Conservation (phyloP, 2,888 invertebrate species). For the Machimus rusticus region DNA sequence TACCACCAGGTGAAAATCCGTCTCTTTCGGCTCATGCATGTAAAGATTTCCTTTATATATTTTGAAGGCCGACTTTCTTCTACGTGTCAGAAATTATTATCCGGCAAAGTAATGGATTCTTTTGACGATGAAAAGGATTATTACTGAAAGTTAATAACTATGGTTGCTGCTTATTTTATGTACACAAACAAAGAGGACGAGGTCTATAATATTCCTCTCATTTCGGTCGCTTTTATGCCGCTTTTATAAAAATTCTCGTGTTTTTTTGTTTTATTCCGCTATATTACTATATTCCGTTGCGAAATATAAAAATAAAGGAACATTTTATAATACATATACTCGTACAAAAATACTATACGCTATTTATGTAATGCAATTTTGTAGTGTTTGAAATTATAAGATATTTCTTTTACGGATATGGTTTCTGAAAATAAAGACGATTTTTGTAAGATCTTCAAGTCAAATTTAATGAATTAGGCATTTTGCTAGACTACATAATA, state of each 20-base stretch:
- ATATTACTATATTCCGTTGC: background rate
- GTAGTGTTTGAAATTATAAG: too few relatives aligned
- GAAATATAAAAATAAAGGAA: background rate
- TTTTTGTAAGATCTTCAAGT: too few relatives aligned
- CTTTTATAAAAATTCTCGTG: background rate
- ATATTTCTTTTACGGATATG: too few relatives aligned
- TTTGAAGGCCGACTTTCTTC: background rate
- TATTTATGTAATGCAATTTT: too few relatives aligned
- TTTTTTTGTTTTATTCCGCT: background rate
- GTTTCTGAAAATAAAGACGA: too few relatives aligned
- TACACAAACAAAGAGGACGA: background rate
- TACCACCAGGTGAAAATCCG: background rate
- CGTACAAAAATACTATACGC: too few relatives aligned
- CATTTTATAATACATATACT: background rate
- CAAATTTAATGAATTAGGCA: too few relatives aligned
- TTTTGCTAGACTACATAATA: too few relatives aligned
- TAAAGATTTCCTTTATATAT: background rate
- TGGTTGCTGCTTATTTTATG: background rate
- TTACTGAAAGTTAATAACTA: background rate
- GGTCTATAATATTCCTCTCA: background rate
- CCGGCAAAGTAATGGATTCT: background rate
- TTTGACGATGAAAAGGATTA: background rate
- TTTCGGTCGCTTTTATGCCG: background rate
- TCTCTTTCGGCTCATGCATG: background rate
- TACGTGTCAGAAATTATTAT: background rate